Percentiles rank a stretch among this genome's conserved stretches.
phyloP scores from a whole-genome alignment of 2,797 vertebrate species.

The Paedocypris micromegethes region DNA sequence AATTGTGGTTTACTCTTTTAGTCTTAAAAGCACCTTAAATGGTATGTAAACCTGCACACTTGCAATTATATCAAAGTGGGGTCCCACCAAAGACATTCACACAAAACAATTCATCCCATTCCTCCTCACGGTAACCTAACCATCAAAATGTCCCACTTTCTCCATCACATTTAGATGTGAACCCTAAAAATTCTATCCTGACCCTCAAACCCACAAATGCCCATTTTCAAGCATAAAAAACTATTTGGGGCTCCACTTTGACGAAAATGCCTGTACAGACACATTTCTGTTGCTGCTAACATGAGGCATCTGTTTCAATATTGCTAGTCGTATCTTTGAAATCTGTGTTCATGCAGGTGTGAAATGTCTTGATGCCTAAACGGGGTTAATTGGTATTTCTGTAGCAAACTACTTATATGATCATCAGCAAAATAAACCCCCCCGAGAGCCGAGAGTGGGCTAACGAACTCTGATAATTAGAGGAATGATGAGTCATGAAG shows the following conservation, averaged over 20 bases:
- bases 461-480: slow-evolving; percentile 54
- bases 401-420: slow-evolving; percentile 45
- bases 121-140: too few relatives aligned
- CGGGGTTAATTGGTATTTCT: slow-evolving; percentile 52
- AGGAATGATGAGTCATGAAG: slow-evolving; percentile 45
- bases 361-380: slow-evolving; percentile 42
- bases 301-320: background rate
- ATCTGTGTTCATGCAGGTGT: slow-evolving; percentile 29
- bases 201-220: background rate
- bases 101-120: too few relatives aligned
- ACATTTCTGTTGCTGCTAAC: background rate
- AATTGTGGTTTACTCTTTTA: slow-evolving; percentile 30
- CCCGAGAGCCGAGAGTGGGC: slow-evolving; percentile 41
- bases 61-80: too few relatives aligned
- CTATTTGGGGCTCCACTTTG: background rate
- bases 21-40: slow-evolving; percentile 6
- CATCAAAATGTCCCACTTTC: background rate
- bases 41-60: too few relatives aligned
- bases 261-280: too few relatives aligned
- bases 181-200: too few relatives aligned
- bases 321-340: slow-evolving; percentile 15
- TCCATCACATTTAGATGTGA: background rate
- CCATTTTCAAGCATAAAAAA: background rate
- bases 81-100: too few relatives aligned
- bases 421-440: slow-evolving; percentile 51